Evolutionary conservation across 2,888 invertebrate genomes (phyloP).

Genomic region (Pycnomerus fuliginosus): DNA sequence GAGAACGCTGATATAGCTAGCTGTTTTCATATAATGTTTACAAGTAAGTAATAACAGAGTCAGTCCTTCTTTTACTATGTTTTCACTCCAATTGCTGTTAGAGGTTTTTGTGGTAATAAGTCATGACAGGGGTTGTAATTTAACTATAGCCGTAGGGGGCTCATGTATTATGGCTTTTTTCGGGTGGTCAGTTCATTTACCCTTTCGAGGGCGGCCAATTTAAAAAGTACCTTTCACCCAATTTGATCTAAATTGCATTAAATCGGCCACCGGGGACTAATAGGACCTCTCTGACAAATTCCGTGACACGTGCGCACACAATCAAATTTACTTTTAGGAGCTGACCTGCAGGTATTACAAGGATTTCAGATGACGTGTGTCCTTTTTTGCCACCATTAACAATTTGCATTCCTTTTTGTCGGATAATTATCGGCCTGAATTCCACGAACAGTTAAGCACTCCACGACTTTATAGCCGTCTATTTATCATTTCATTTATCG

Average conservation of each 20-base stretch:
- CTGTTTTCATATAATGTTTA: no score
- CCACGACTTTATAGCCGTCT: conserved; percentile 1
- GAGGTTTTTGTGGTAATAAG: no score
- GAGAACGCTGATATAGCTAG: no score
- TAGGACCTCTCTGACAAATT: conserved; percentile 35
- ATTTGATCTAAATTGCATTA: conserved; percentile 43
- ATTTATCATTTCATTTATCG: conserved; percentile 8
- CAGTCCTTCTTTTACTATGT: no score
- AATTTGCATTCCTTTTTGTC: no score
- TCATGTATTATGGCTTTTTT: conserved; percentile 18
- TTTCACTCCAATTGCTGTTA: no score
- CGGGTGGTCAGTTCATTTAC: conserved; percentile 22
- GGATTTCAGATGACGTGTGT: no score
- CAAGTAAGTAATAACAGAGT: no score
- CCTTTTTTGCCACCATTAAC: no score
- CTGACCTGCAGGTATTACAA: not conserved
- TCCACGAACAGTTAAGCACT: conserved; percentile 2
- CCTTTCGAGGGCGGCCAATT: conserved; percentile 28
- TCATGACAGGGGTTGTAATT: no score
- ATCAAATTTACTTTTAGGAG: conserved; percentile 39
- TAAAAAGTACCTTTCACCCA: conserved; percentile 38
- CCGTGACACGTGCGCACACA: conserved; percentile 29
- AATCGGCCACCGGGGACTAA: conserved; percentile 41
- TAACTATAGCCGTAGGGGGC: no score
- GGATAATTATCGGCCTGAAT: no score